These are phyloP conservation scores for Noctuana brunneofusca DNA, from an alignment of 2,888 invertebrate genomes.

Conservation along the genomic window DNA sequence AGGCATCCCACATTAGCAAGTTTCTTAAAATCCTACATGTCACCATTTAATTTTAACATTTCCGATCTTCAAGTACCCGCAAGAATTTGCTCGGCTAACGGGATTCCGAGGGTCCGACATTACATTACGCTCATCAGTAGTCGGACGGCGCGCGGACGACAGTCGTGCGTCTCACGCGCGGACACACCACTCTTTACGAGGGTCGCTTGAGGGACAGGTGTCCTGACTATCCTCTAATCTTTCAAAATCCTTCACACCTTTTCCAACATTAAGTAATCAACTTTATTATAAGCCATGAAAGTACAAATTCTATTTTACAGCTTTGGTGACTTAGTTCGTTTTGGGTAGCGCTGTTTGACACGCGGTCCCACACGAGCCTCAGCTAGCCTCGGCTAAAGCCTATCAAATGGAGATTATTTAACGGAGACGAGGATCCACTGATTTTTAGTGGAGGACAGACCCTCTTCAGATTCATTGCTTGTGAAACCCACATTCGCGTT, in stretches of 20 bases:
- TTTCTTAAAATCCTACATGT: not conserved
- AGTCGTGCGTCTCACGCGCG: constrained; percentile 9
- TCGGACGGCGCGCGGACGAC: constrained; percentile 9
- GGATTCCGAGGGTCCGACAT: not conserved
- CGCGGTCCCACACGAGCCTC: constrained; percentile 11
- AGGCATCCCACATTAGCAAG: no score
- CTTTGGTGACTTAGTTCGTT: not conserved
- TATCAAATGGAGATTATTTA: constrained; percentile 33
- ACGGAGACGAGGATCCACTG: constrained; percentile 28
- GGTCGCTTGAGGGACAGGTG: constrained; percentile 25
- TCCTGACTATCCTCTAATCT: constrained; percentile 3
- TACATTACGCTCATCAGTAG: constrained; percentile 16
- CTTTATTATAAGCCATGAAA: not conserved
- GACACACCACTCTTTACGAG: constrained; percentile 12
- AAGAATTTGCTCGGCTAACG: not conserved
- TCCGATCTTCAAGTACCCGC: not conserved
- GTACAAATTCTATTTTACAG: not conserved
- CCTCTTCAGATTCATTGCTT: constrained; percentile 20
- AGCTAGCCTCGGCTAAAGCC: constrained; percentile 7
- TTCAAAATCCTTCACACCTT: not conserved
- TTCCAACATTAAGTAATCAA: not conserved
- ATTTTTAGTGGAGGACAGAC: constrained; percentile 19
- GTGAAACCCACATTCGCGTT: not conserved
- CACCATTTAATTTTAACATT: not conserved
- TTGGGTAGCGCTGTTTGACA: not conserved